A percentile compares a stretch with the other conserved stretches of the same genome.
These are phyloP conservation scores for Scyliorhinus canicula DNA, from an alignment of 2,797 vertebrate species.

Conservation along the genomic window DNA sequence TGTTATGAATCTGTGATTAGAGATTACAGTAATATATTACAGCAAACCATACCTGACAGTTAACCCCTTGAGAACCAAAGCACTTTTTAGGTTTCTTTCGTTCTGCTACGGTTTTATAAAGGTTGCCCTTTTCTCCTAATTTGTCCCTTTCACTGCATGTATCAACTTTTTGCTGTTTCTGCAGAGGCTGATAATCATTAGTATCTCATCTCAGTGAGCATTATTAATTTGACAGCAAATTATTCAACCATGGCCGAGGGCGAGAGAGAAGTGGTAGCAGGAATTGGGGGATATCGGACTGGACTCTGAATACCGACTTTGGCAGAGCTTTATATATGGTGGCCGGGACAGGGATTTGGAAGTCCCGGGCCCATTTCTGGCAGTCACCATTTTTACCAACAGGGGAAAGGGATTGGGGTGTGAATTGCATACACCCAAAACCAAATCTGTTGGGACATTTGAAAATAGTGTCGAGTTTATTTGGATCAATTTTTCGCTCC, in stretches of 20 bases:
- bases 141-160: background rate
- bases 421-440: background rate
- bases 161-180: background rate
- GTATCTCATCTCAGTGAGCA: background rate
- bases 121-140: background rate
- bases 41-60: background rate
- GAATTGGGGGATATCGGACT: no score
- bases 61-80: background rate
- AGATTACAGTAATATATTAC: conserved; percentile 10
- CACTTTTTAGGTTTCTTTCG: background rate
- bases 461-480: background rate
- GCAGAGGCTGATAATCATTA: background rate
- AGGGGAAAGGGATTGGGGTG: background rate
- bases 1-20: conserved; percentile 21
- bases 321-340: background rate
- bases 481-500: background rate
- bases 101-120: background rate
- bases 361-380: background rate
- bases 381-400: background rate
- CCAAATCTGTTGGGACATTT: background rate
- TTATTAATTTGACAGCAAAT: background rate
- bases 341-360: background rate
- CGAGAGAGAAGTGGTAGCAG: background rate
- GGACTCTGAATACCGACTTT: background rate
- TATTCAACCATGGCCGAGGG: background rate